Evolutionary conservation across 2,888 invertebrate species (phyloP).

Genomic region (Drosophila niveifrons): DNA sequence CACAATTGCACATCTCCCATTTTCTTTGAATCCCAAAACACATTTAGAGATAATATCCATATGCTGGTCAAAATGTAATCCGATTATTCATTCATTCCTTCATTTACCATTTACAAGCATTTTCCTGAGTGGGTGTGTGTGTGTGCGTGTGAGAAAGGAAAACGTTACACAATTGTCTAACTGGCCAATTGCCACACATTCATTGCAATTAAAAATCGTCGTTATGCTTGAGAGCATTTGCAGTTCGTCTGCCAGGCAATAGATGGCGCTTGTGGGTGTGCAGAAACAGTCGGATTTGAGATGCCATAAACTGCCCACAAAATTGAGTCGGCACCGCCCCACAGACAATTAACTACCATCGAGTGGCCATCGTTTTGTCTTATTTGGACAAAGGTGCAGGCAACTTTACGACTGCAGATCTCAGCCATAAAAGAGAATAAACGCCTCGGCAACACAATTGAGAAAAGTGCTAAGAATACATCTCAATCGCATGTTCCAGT

Average conservation of each 20-base stretch:
- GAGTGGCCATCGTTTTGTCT: constrained; percentile 2
- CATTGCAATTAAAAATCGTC: constrained; percentile 59
- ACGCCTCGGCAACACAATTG: not conserved
- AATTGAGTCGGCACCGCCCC: not conserved
- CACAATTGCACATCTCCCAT: constrained; percentile 1
- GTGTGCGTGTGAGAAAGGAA: not conserved
- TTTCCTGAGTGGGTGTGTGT: not conserved
- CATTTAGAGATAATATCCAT: constrained; percentile 11
- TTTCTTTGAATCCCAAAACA: constrained; percentile 4
- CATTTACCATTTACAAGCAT: not conserved
- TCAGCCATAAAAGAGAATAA: not conserved
- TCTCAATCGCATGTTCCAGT: too few species aligned
- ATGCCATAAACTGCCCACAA: not conserved
- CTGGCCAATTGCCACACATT: constrained; percentile 34
- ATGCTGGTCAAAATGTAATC: constrained; percentile 6
- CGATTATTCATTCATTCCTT: constrained; percentile 28
- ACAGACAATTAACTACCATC: not conserved
- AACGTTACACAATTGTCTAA: constrained; percentile 14
- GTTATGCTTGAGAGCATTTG: constrained; percentile 50
- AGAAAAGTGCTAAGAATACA: too few species aligned
- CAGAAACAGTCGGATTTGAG: not conserved
- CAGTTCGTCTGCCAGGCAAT: constrained; percentile 1
- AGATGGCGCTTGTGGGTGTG: not conserved
- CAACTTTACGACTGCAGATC: not conserved
- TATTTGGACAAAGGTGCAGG: not conserved